Evolutionary conservation across 2,113 vertebrate species (phyloP).

Genomic region (Cichladusa arquata): DNA sequence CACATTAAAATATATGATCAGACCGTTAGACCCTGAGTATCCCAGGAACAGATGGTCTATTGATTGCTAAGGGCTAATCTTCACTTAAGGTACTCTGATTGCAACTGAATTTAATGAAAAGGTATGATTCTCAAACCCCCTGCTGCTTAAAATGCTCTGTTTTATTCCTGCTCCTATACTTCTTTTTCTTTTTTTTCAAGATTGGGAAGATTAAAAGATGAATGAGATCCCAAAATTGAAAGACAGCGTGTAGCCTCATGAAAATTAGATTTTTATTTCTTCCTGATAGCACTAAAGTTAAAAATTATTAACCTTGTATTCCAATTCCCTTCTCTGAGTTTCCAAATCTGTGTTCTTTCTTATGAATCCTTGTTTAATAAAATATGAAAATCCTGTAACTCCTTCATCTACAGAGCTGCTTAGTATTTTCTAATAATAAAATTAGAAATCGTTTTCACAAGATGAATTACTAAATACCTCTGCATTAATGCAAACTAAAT

Average conservation of each 20-base stretch:
- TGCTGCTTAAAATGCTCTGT: neutral
- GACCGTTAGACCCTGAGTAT: neutral
- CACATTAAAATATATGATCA: neutral
- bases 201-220: neutral
- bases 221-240: neutral
- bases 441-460: neutral
- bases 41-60: neutral
- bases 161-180: neutral
- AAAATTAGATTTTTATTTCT: slow-evolving; percentile 23
- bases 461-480: neutral
- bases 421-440: neutral
- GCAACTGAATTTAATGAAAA: neutral
- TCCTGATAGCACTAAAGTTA: neutral
- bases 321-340: neutral
- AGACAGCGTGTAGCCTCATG: neutral
- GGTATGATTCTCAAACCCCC: neutral
- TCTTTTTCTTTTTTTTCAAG: neutral
- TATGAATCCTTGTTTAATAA: neutral
- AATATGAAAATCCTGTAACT: neutral
- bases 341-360: neutral
- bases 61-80: neutral
- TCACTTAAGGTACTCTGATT: neutral
- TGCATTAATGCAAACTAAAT: neutral
- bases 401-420: neutral
- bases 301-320: slow-evolving; percentile 8